phyloP scores from a whole-genome alignment of 2,113 vertebrate genomes.

The Mohoua ochrocephala region DNA sequence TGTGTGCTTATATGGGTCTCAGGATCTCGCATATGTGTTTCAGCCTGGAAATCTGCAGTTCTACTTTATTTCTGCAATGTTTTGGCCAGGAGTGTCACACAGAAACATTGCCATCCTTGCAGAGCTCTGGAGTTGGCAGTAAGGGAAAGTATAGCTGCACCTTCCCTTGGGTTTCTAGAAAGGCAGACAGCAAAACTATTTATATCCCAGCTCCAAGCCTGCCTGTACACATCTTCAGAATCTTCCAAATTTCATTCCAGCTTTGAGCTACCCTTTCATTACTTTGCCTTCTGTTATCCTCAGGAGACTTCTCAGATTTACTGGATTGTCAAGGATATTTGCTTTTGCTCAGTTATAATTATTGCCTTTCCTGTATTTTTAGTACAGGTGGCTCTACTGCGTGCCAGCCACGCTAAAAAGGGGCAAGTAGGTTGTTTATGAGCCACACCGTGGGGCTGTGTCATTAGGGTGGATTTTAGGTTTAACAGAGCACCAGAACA shows the following conservation, averaged over 20 bases:
- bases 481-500: background rate
- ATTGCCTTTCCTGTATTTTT: background rate
- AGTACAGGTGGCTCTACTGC: background rate
- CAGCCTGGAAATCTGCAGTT: background rate
- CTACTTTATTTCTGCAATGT: background rate
- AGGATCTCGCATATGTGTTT: rapidly evolving
- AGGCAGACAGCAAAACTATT: slow-evolving; percentile 11
- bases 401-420: background rate
- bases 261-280: background rate
- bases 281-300: background rate
- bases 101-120: background rate
- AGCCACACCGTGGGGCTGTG: background rate
- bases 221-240: background rate
- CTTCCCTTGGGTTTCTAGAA: background rate
- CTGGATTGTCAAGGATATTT: background rate
- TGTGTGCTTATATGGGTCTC: rapidly evolving
- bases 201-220: background rate
- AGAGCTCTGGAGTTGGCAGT: background rate
- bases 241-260: background rate
- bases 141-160: background rate
- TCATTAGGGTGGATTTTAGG: background rate
- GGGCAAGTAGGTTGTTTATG: background rate
- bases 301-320: background rate
- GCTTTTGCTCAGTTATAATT: background rate
- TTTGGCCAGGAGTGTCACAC: background rate